Percentiles rank a stretch among this genome's conserved stretches.
Evolutionary conservation across 2,888 invertebrate species (phyloP).

Genomic region (Monochamus alternatus): DNA sequence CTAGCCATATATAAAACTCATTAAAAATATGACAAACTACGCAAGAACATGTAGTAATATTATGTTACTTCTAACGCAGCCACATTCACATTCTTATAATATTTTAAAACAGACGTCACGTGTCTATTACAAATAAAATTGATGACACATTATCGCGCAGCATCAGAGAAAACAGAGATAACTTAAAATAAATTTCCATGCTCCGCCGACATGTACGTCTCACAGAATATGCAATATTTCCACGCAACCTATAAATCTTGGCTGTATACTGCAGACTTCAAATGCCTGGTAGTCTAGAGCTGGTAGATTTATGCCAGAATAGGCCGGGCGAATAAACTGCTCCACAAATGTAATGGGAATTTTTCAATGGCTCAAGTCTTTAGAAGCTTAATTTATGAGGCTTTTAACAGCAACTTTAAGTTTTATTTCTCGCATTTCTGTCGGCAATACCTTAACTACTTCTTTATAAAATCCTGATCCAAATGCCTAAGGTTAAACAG

Average conservation of each 20-base stretch:
- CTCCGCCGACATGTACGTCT: conserved; percentile 43
- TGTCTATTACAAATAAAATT: conserved; percentile 37
- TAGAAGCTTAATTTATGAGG: neutral
- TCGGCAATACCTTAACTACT: too few species aligned
- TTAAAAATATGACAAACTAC: neutral
- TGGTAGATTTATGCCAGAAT: conserved; percentile 15
- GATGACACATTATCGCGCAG: conserved; percentile 42
- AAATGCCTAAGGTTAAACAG: too few species aligned
- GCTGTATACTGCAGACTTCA: conserved; percentile 46
- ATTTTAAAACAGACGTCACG: neutral
- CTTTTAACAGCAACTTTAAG: neutral
- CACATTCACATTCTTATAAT: neutral
- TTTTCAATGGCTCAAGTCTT: neutral
- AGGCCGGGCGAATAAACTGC: neutral
- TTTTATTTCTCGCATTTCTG: too few species aligned
- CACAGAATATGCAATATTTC: conserved; percentile 51
- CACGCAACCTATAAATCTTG: conserved; percentile 48
- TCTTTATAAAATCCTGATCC: too few species aligned
- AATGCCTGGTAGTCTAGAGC: conserved; percentile 34
- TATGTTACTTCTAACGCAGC: neutral
- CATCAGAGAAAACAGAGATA: conserved; percentile 35
- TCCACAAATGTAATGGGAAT: neutral
- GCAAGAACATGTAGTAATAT: neutral
- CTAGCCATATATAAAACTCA: neutral
- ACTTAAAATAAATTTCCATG: conserved; percentile 45